A percentile compares a stretch with the other conserved stretches of the same genome.
Conservation (phyloP, 2,888 invertebrate species). For the Pimpla rufipes region DNA sequence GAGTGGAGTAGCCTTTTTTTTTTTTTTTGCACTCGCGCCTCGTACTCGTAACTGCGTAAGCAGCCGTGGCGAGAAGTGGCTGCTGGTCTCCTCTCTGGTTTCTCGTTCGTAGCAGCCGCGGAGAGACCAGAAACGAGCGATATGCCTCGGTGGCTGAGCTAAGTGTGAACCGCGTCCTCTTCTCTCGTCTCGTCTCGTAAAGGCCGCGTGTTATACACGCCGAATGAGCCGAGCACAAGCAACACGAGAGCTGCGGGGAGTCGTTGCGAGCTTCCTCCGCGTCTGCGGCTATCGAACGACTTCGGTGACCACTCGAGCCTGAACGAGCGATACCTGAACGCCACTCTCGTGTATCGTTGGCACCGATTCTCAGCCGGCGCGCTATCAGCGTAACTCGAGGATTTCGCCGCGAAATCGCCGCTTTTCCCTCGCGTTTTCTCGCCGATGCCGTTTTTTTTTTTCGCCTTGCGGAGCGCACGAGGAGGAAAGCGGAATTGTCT, state of each 20-base stretch:
- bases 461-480: background rate
- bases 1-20: slow-evolving; percentile 20
- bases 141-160: slow-evolving; percentile 70
- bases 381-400: slow-evolving; percentile 39
- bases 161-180: slow-evolving; percentile 65
- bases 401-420: slow-evolving; percentile 14
- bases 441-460: background rate
- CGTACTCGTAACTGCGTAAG: slow-evolving; percentile 51
- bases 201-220: slow-evolving; percentile 31
- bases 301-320: slow-evolving; percentile 67
- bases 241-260: slow-evolving; percentile 39
- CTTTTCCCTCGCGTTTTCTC: background rate
- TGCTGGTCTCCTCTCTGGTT: slow-evolving; percentile 26
- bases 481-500: background rate
- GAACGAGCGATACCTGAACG: slow-evolving; percentile 58
- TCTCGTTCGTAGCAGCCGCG: slow-evolving; percentile 53
- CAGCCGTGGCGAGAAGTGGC: slow-evolving; percentile 37
- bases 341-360: slow-evolving; percentile 31
- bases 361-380: slow-evolving; percentile 28
- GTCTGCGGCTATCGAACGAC: slow-evolving; percentile 58
- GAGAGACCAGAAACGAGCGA: slow-evolving; percentile 68
- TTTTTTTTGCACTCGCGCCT: slow-evolving; percentile 1
- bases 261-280: background rate
- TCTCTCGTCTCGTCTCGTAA: slow-evolving; percentile 52
- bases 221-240: slow-evolving; percentile 30